phyloP scores from a whole-genome alignment of 2,888 invertebrate species.

The Leistus spinibarbis region DNA sequence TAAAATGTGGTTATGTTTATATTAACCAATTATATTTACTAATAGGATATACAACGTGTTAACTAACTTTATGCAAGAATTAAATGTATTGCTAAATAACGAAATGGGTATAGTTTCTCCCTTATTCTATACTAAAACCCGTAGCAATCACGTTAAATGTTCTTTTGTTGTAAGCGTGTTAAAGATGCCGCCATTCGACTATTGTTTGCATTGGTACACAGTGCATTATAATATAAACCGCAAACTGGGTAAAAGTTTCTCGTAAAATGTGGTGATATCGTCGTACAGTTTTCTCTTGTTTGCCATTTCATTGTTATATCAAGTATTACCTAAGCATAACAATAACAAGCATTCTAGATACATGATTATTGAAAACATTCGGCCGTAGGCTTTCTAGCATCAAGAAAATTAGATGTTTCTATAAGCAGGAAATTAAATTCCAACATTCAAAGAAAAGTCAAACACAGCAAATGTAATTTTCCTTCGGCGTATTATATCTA shows the following conservation, averaged over 20 bases:
- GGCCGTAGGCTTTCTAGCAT: conserved; percentile 26
- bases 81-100: too few relatives aligned
- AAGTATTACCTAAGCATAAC: neutral
- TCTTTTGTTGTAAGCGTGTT: too few relatives aligned
- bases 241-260: neutral
- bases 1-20: too few relatives aligned
- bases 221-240: neutral
- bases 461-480: conserved; percentile 24
- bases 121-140: too few relatives aligned
- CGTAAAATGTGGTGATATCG: neutral
- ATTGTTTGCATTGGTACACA: neutral
- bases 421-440: conserved; percentile 37
- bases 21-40: too few relatives aligned
- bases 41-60: too few relatives aligned
- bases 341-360: neutral
- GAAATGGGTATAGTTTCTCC: too few relatives aligned
- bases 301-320: neutral
- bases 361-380: conserved; percentile 18
- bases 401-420: conserved; percentile 37
- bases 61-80: too few relatives aligned
- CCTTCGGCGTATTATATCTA: too few relatives aligned
- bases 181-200: too few relatives aligned
- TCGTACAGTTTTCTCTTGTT: neutral
- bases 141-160: too few relatives aligned
- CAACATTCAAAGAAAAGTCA: neutral